Evolutionary conservation across 2,888 invertebrate species (phyloP).

Genomic region (Tenthredo scrophulariae): DNA sequence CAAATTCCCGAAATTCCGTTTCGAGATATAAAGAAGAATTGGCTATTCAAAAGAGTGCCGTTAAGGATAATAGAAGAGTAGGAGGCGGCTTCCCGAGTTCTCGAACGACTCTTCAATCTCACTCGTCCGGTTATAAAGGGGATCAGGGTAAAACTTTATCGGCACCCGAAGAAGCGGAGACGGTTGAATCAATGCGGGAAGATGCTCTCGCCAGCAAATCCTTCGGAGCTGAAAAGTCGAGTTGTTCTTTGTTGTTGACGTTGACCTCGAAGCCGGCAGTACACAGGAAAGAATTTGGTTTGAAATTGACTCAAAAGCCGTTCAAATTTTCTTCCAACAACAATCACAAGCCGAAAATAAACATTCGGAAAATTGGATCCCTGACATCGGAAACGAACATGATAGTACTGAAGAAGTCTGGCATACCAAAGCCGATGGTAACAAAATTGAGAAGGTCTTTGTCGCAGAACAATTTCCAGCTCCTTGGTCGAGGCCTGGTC

Average conservation of each 20-base stretch:
- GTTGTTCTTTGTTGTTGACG: neutral
- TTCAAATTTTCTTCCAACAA: conserved; percentile 36
- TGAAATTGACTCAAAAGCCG: conserved; percentile 33
- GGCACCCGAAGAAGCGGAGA: neutral
- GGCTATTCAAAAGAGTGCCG: conserved; percentile 49
- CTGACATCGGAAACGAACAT: neutral
- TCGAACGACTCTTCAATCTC: conserved; percentile 49
- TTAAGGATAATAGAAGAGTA: conserved; percentile 51
- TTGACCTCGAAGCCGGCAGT: neutral
- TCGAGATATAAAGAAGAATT: conserved; percentile 45
- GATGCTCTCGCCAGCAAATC: neutral
- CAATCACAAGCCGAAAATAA: neutral
- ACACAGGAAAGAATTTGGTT: conserved; percentile 20
- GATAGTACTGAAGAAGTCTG: conserved; percentile 46
- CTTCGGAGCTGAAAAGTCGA: conserved; percentile 29
- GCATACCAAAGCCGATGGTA: conserved; percentile 64
- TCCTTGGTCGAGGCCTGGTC: conserved; percentile 61
- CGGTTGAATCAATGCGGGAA: neutral
- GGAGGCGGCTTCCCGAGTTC: conserved; percentile 20
- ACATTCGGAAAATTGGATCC: conserved; percentile 1
- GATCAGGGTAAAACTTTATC: conserved; percentile 40
- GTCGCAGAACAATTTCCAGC: conserved; percentile 51
- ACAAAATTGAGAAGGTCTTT: conserved; percentile 58
- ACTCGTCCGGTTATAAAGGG: conserved; percentile 47
- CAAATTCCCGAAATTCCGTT: conserved; percentile 22